Evolutionary conservation across 1,140 invertebrate species (phyloP), one percentile per base, ranked within the genome.

Genomic region (Bemisia tabaci): DNA sequence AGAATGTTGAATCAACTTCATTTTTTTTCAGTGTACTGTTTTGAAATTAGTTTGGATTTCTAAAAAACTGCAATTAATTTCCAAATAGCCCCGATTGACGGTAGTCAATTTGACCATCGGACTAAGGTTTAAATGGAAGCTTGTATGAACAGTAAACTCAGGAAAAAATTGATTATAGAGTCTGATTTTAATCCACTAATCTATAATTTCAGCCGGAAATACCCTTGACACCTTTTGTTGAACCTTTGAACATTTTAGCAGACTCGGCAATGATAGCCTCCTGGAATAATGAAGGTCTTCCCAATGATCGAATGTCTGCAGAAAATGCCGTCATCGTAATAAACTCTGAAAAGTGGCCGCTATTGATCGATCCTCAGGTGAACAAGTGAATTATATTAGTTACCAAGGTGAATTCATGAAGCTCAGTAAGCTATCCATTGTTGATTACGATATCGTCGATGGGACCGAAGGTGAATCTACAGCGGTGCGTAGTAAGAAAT

Each of bases 251-350:
- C 17, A 82, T 96, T 75, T 79, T 97, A 64, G 92, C 91, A 5
- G 92, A 97, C 75, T 93, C 95, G 79, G 92, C 93, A 1, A 85
- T 87, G 77, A 87, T 97, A 67, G 94, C 94, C 0, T 79, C 84
- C 27, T 97, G 95, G 94, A 95, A 95, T 73, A 97, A 97, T 75
- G 90, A 94, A 78, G 92, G 94, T 2, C 76, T 97, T 60, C 94
- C 95, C 2, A 89, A 85, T 65, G 95, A 97, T 76, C 81, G 87
- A 62, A 95, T 96, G 91, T 96, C 94, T 5, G 85, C 90, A 0
- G 94, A 97, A 79, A 97, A 97, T 78, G 95, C 94, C 2, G 92
- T 90, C 2, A 95, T 97, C 71, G 79, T 97, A 21, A 88, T 86
- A 1, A 92, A 90, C 76, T 93, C 92, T 0, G 85, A 91, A 60